These are phyloP conservation scores for Musca vetustissima DNA, from an alignment of 1,140 invertebrate genomes.

Conservation along the genomic window DNA sequence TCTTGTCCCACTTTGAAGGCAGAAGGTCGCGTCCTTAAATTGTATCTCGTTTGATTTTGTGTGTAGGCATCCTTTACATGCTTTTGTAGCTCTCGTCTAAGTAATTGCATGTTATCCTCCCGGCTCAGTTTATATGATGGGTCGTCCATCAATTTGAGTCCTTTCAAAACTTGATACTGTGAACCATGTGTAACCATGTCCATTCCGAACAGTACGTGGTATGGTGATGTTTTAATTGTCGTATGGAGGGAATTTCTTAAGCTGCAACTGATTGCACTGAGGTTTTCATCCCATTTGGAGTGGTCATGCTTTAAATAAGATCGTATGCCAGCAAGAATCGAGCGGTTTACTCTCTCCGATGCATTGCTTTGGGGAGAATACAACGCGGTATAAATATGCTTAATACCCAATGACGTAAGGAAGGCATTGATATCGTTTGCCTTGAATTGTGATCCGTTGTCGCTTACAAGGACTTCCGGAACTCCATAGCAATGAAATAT, in stretches of 20 bases:
- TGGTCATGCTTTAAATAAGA: conserved; percentile 7
- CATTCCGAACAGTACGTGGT: not conserved
- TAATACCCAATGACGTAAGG: not conserved
- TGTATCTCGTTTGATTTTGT: not conserved
- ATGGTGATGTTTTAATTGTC: not conserved
- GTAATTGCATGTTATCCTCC: not conserved
- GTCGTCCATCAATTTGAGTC: not conserved
- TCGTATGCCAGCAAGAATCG: conserved; percentile 17
- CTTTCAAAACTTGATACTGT: not conserved
- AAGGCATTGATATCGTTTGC: not conserved
- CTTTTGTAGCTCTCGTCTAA: not conserved
- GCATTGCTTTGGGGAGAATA: conserved; percentile 9
- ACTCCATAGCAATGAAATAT: conserved; percentile 12
- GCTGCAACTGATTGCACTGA: conserved; percentile 8
- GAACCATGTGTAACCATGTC: not conserved
- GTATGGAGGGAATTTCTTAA: conserved; percentile 4
- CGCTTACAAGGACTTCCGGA: conserved; percentile 15
- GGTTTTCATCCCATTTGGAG: conserved; percentile 19
- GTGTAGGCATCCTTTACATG: not conserved
- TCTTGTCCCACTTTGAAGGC: conserved; percentile 4
- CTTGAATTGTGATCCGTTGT: conserved; percentile 7
- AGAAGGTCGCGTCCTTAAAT: not conserved
- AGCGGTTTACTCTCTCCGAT: not conserved
- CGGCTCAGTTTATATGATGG: not conserved
- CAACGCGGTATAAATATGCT: not conserved